These are phyloP conservation scores for Condylura cristata DNA, from an alignment of 2,113 vertebrate genomes.

Conservation along the genomic window DNA sequence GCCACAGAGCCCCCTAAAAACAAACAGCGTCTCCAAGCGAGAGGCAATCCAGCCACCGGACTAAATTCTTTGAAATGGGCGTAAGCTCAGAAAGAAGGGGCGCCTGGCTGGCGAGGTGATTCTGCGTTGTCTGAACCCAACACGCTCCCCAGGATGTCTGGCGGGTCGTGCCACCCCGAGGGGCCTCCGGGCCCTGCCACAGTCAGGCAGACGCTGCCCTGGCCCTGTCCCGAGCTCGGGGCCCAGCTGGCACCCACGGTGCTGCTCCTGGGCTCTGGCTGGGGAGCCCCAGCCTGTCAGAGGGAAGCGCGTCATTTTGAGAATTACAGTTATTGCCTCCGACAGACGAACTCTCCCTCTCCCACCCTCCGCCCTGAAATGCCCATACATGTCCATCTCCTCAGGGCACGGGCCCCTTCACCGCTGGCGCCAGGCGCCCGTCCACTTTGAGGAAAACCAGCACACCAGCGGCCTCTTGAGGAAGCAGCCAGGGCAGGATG, in stretches of 20 bases:
- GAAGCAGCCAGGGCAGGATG: not conserved
- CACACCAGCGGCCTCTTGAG: not conserved
- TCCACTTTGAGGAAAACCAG: conserved; percentile 1
- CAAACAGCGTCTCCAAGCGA: not conserved
- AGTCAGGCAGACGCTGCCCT: not conserved
- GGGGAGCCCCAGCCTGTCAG: not conserved
- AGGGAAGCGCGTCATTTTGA: not conserved
- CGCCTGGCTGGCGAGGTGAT: not conserved
- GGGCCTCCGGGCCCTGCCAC: not conserved
- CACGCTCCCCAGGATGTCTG: not conserved
- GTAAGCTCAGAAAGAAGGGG: not conserved
- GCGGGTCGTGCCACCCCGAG: not conserved
- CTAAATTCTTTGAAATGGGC: not conserved
- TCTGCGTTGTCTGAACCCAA: not conserved
- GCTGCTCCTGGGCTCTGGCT: not conserved
- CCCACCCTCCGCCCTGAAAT: not conserved
- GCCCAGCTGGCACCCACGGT: not conserved
- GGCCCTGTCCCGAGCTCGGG: not conserved
- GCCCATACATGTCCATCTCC: not conserved
- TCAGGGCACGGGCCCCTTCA: not conserved
- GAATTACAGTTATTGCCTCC: not conserved
- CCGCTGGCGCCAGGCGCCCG: not conserved
- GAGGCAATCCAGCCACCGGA: not conserved
- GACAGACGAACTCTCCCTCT: not conserved
- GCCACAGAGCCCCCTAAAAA: not conserved